Evolutionary conservation across 64 coral and sea anemone genomes (phyloP), one percentile per base, ranked within the genome.

Genomic region (Porites australiensis): DNA sequence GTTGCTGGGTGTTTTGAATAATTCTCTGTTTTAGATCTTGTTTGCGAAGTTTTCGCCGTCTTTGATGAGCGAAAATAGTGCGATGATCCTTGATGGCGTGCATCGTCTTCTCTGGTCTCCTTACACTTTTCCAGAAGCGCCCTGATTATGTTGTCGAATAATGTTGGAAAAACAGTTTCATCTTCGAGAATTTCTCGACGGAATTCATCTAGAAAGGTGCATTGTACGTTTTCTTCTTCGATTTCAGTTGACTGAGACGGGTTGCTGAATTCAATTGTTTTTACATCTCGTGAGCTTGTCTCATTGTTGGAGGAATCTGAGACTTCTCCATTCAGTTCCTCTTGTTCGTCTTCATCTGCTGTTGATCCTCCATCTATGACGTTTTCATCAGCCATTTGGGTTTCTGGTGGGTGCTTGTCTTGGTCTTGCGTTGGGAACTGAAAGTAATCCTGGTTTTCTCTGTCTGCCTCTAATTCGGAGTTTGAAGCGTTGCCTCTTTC

Each of bases 91-190:
- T 75, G 4, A 58, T 78, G 23, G 6, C 84, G 43, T 48, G 77
- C 68, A 9, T 78, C 88, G 7, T 77, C 82, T 57, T 54, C 74
- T 7, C 77, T 48, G 47, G 79, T 87, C 87, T 87, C 94, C 65
- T 91, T 47, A 51, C 69, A 92, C 13, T 75, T 95, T 82, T 53
- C 72, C 0, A 95, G 69, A 7, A 95, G 90, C 13, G 94, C 94
- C 79, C 88, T 82, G 59, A 95, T 95, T 57, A 95, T 88, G 64
- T 92, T 77, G 12, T 95, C 94, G 55, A 88, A 83, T 20, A 76
- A 89, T 27, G 74, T 70, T 45, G 93, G 93, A 27, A 82, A 86
- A 3, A 94, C 93, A 12, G 88, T 77, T 66, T 83, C 79, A 76
- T 94, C 93, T 16, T 87, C 92, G 54, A 55, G 67, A 51, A 21